A percentile compares a stretch with the other conserved stretches of the same genome.
Evolutionary conservation across 2,797 vertebrate species (phyloP).

Genomic region (Myripristis jacobus): DNA sequence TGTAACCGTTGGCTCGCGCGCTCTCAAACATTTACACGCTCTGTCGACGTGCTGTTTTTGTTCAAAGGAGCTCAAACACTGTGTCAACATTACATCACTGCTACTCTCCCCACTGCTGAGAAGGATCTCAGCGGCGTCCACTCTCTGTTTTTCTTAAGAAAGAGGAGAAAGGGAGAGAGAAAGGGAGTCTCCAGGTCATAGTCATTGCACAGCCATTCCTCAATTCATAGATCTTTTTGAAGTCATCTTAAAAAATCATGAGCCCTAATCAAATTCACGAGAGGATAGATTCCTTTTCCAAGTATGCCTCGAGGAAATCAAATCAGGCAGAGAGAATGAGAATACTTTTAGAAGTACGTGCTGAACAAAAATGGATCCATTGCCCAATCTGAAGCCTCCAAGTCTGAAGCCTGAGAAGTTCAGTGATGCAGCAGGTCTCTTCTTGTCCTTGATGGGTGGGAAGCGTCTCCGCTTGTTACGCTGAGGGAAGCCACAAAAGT

Average conservation of each 20-base stretch:
- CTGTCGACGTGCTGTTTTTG: slow-evolving; percentile 6
- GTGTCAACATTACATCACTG: slow-evolving; percentile 58
- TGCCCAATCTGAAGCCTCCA: too few species aligned
- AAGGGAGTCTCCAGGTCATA: background rate
- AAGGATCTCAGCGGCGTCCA: slow-evolving; percentile 30
- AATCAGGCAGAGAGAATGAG: background rate
- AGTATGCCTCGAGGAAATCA: background rate
- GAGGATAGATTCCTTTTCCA: too few species aligned
- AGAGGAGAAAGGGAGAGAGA: slow-evolving; percentile 18
- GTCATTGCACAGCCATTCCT: slow-evolving; percentile 30
- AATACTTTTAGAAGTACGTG: background rate
- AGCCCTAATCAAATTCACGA: too few species aligned
- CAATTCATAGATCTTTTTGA: too few species aligned
- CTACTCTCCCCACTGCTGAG: background rate
- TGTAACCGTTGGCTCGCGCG: slow-evolving; percentile 9
- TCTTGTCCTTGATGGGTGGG: slow-evolving; percentile 24
- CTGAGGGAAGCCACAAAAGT: too few species aligned
- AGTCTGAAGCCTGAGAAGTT: background rate
- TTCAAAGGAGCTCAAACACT: slow-evolving; percentile 39
- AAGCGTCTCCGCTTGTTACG: too few species aligned
- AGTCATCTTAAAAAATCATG: too few species aligned
- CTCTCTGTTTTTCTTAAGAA: slow-evolving; percentile 10
- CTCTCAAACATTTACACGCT: slow-evolving; percentile 32
- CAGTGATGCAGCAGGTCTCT: background rate
- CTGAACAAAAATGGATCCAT: background rate